Percentiles rank a stretch among this genome's conserved stretches.
These are phyloP conservation scores for Falco columbarius DNA, from an alignment of 2,797 vertebrate species.

Conservation along the genomic window DNA sequence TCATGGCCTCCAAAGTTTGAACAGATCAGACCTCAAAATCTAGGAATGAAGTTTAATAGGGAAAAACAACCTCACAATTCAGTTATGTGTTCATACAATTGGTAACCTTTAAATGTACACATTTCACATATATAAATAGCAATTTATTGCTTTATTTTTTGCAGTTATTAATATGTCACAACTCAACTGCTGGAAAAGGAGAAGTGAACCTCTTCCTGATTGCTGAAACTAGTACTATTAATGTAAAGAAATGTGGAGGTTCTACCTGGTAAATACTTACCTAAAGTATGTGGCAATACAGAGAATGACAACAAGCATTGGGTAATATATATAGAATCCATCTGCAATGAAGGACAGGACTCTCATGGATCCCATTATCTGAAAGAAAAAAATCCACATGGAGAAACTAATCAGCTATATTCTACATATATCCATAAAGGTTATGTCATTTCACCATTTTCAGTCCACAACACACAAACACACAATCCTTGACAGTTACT, in stretches of 20 bases:
- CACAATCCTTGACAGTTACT: neutral
- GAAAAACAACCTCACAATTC: neutral
- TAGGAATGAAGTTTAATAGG: neutral
- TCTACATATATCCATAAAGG: neutral
- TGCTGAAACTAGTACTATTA: neutral
- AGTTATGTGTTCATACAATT: neutral
- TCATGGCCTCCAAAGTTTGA: neutral
- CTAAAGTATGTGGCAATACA: constrained; percentile 98
- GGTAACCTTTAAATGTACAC: neutral
- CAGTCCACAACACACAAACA: neutral
- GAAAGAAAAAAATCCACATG: constrained; percentile 40
- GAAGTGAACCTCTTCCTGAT: neutral
- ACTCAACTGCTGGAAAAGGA: neutral
- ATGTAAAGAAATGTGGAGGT: neutral
- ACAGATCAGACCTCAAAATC: neutral
- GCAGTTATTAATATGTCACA: neutral
- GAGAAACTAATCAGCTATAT: neutral
- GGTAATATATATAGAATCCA: constrained; percentile 98
- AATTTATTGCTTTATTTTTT: neutral
- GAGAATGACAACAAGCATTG: constrained; percentile 95
- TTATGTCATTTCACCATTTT: neutral
- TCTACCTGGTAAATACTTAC: constrained; percentile 70
- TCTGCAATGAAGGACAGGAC: constrained; percentile 96
- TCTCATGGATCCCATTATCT: constrained; percentile 98
- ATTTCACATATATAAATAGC: neutral